Base-by-base conservation (phyloP, 2,113 vertebrate species). In the Alethe castanea region DNA sequence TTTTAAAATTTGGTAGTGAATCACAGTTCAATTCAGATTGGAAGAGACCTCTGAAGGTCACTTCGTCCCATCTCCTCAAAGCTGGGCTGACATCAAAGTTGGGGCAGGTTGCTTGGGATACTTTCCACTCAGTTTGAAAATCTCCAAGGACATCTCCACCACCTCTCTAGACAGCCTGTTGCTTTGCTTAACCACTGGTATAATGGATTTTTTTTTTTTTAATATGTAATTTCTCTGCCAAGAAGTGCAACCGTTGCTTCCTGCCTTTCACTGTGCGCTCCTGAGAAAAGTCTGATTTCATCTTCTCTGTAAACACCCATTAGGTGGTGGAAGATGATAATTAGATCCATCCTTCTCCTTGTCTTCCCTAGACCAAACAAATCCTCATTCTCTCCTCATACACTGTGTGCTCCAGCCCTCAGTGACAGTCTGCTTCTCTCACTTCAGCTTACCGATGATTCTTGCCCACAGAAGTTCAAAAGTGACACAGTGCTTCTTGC, bases 281-380 rank as follows among this genome's bases (percentile, higher is more conserved):
- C 29, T 79, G 44, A 85, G 73, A 82, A 79, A 87, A 93, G 36
- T 31, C 40, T 56, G 87, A 78, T 40, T 67, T 92, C 57, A 66
- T 79, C 47, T 78, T 89, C 76, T 69, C 86, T 78, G 57, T 67
- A 91, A 94, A 81, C 56, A 89, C 8, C 44, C 65, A 66, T 89
- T 78, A 81, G 90, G 40, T 87, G 82, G 44, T 72, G 25, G 73
- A 81, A 85, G 65, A 87, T 0, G 12, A 47, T 81, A 95, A 87
- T 91, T 87, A 81, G 69, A 76, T 64, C 65, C 84, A 87, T 79
- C 40, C 61, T 92, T 74, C 52, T 36, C 29, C 56, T 71, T 81
- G 33, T 71, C 77, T 84, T 84, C 36, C 35, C 57, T 72, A 85
- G 70, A 87, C 70, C 57, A 96, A 91, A 91, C 31, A 90, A 95